Conservation (phyloP, 2,797 vertebrate genomes). For the Saxicola maurus region DNA sequence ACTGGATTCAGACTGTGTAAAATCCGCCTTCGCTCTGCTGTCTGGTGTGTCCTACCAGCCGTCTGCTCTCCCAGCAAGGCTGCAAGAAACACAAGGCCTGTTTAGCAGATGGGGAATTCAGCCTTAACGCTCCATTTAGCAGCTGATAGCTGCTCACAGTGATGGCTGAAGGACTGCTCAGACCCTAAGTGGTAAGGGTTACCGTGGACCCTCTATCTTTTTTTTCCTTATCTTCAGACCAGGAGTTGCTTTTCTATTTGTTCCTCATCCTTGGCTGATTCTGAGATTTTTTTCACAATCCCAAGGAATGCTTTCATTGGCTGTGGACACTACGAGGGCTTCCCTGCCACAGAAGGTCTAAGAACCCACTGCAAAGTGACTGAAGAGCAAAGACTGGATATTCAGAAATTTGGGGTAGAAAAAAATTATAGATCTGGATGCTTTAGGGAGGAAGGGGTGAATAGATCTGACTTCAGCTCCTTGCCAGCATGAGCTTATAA, state of each 20-base stretch:
- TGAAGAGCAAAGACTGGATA: background rate
- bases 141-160: background rate
- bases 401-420: background rate
- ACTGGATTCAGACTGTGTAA: background rate
- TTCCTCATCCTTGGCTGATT: background rate
- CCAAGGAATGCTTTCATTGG: background rate
- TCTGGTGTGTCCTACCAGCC: constrained; percentile 4
- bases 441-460: background rate
- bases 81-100: background rate
- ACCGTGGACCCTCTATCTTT: fast-evolving
- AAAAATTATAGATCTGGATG: background rate
- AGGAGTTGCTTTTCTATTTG: background rate
- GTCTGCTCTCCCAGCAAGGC: background rate
- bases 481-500: background rate
- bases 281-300: background rate
- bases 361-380: background rate
- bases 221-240: background rate
- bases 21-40: background rate
- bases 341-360: background rate
- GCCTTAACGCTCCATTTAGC: background rate
- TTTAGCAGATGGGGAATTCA: background rate
- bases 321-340: fast-evolving
- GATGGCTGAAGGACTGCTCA: background rate
- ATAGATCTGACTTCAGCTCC: background rate
- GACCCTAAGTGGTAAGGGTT: background rate